Evolutionary conservation across 2,113 vertebrate species (phyloP).

Genomic region (Neolamprologus longior): DNA sequence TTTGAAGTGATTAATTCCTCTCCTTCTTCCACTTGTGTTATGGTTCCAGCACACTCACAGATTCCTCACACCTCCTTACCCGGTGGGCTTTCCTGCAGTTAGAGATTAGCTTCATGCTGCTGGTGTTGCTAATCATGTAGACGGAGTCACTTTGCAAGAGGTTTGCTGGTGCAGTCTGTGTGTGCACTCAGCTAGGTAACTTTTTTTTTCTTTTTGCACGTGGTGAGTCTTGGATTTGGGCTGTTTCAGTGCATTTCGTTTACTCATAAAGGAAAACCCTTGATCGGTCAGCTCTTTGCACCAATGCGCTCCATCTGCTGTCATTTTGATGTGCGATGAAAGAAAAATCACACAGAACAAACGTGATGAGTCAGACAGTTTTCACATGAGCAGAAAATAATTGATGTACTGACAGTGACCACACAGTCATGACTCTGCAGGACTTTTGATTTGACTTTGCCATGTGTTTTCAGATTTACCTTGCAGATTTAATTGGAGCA

Average conservation of each 20-base stretch:
- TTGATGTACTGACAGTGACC: background rate
- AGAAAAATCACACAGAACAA: background rate
- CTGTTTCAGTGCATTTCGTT: background rate
- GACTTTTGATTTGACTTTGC: background rate
- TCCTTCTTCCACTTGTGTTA: constrained; percentile 27
- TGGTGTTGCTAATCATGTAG: constrained; percentile 51
- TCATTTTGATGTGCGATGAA: background rate
- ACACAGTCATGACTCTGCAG: background rate
- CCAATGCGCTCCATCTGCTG: background rate
- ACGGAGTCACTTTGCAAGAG: constrained; percentile 46
- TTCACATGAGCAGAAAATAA: background rate
- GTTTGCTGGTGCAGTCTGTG: background rate
- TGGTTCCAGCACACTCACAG: constrained; percentile 20
- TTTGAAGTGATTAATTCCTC: constrained; percentile 58
- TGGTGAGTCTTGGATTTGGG: background rate
- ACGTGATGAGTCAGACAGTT: background rate
- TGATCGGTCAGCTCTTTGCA: background rate
- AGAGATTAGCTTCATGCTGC: constrained; percentile 57
- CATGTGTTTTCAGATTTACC: background rate
- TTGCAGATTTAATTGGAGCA: background rate
- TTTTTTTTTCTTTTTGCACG: background rate
- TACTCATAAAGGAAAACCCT: background rate
- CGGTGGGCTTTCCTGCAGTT: constrained; percentile 41
- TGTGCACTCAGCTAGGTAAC: background rate
- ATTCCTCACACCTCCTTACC: constrained; percentile 28